phyloP scores from a whole-genome alignment of 2,113 vertebrate genomes.

The Cyanocitta stelleri region DNA sequence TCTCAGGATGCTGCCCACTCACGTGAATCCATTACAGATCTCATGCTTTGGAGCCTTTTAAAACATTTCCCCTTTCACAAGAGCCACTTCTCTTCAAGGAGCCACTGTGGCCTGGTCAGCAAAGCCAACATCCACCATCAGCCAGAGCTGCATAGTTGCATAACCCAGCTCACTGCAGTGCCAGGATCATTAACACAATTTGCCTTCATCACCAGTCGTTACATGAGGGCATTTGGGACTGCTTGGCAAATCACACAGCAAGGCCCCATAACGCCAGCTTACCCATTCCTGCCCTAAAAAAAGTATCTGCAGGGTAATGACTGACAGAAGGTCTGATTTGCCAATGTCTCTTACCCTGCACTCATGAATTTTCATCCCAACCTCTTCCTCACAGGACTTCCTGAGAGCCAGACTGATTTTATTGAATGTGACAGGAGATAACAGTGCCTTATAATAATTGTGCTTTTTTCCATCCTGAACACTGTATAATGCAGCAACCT shows the following conservation, averaged over 20 bases:
- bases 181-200: neutral
- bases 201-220: neutral
- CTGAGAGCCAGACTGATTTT: neutral
- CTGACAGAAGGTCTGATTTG: neutral
- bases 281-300: neutral
- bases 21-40: neutral
- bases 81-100: neutral
- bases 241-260: neutral
- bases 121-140: neutral
- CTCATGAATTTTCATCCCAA: neutral
- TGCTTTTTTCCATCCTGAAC: neutral
- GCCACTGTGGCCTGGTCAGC: neutral
- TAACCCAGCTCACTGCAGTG: neutral
- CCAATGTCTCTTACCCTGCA: neutral
- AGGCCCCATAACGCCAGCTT: neutral
- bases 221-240: neutral
- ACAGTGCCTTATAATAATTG: neutral
- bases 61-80: neutral
- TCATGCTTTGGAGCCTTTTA: neutral
- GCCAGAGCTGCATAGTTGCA: neutral
- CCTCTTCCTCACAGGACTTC: neutral
- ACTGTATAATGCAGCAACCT: neutral
- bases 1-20: neutral
- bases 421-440: conserved; percentile 17
- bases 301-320: neutral